Evolutionary conservation across 1,140 invertebrate species (phyloP).

Genomic region (Pteromalus puparum): DNA sequence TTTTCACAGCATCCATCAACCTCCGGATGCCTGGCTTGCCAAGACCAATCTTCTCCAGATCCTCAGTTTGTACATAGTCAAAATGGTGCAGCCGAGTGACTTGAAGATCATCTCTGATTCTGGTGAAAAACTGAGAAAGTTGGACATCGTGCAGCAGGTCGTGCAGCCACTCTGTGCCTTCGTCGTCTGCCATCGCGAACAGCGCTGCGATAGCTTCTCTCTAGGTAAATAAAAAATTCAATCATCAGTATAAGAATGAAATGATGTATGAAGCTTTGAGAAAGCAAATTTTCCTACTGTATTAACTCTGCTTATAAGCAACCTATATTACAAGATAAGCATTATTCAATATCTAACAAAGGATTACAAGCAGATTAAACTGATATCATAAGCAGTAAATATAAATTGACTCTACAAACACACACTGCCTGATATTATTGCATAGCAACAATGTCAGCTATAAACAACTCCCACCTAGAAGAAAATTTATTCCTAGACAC

Average conservation of each 20-base stretch:
- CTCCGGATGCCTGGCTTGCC: constrained; percentile 93
- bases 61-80: constrained; percentile 95
- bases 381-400: background rate
- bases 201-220: background rate
- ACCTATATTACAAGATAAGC: background rate
- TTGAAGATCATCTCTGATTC: constrained; percentile 94
- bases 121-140: constrained; percentile 92
- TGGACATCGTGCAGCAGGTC: constrained; percentile 93
- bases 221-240: background rate
- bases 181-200: constrained; percentile 74
- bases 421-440: constrained; percentile 11
- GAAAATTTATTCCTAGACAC: background rate
- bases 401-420: background rate
- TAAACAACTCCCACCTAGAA: background rate
- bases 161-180: constrained; percentile 87
- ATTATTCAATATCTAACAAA: background rate
- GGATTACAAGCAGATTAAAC: background rate
- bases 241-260: background rate
- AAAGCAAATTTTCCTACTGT: background rate
- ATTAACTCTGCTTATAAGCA: background rate
- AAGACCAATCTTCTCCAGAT: constrained; percentile 95
- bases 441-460: background rate
- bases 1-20: constrained; percentile 93
- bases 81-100: constrained; percentile 94
- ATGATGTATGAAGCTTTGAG: background rate